Evolutionary conservation across 2,113 vertebrate species (phyloP), one percentile per base, ranked within the genome.

Genomic region (Lasiurus cinereus): DNA sequence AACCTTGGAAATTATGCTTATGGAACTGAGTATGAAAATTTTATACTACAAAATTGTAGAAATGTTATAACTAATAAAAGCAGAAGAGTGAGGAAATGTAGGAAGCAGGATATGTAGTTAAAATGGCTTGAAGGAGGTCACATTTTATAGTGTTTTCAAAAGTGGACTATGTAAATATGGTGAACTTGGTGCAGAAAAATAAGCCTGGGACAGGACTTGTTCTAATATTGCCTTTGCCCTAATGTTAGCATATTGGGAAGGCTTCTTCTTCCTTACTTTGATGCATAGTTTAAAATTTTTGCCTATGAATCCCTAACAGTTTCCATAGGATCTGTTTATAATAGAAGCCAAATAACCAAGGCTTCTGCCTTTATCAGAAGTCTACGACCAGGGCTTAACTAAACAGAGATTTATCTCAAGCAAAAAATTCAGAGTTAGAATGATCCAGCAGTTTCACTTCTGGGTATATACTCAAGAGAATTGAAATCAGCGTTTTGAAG

Each of bases 61-160:
- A 80, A 93, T 78, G 78, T 64, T 94, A 21, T 83, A 94, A 88
- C 52, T 96, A 94, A 93, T 93, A 90, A 76, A 88, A 91, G 56
- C 15, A 83, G 76, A 83, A 29, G 6, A 18, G 59, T 82, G 69
- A 94, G 70, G 95, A 93, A 93, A 66, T 22, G 21, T 39, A 86
- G 88, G 52, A 78, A 77, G 77, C 67, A 70, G 21, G 16, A 56
- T 56, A 77, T 43, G 74, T 82, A 74, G 29, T 76, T 91, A 82
- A 91, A 83, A 73, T 78, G 77, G 13, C 62, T 92, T 84, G 78
- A 21, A 93, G 33, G n/a, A 79, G 62, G 62, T 88, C 78, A 95
- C 83, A 78, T 31, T 91, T 96, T 88, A 93, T 56, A 33, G 74
- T 91, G 48, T 91, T 46, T 77, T 89, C 27, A 46, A 84, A 85